Evolutionary conservation across 2,797 vertebrate species (phyloP).

Genomic region (Momotus momota): DNA sequence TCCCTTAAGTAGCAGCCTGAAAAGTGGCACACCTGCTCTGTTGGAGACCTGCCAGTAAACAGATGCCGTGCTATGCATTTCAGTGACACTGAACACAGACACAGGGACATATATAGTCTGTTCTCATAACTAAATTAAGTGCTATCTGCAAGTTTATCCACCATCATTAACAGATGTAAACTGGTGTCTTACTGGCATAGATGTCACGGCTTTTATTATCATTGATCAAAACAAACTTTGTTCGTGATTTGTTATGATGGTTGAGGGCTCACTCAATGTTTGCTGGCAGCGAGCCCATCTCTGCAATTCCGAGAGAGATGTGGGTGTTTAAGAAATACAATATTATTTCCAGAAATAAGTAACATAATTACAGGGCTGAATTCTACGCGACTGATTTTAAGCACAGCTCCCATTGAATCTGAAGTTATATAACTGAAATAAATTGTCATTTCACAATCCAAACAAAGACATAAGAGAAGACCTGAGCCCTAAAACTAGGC

Average conservation of each 20-base stretch:
- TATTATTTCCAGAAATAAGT: not conserved
- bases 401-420: not conserved
- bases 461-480: not conserved
- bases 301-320: not conserved
- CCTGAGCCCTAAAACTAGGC: not conserved
- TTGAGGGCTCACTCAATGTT: not conserved
- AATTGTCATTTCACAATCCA: not conserved
- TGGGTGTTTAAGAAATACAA: not conserved
- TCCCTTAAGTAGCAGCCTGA: not conserved
- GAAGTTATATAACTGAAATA: not conserved
- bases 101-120: not conserved
- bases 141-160: not conserved
- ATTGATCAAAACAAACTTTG: not conserved
- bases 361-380: not conserved
- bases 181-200: not conserved
- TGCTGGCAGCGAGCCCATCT: not conserved
- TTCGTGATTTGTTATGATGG: not conserved
- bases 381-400: not conserved
- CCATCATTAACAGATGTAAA: not conserved
- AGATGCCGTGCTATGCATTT: not conserved
- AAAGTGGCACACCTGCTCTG: constrained; percentile 14
- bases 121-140: not conserved
- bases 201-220: not conserved
- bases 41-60: constrained; percentile 1
- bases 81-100: not conserved